Conservation (phyloP, 2,797 vertebrate genomes). For the Furcifer pardalis region DNA sequence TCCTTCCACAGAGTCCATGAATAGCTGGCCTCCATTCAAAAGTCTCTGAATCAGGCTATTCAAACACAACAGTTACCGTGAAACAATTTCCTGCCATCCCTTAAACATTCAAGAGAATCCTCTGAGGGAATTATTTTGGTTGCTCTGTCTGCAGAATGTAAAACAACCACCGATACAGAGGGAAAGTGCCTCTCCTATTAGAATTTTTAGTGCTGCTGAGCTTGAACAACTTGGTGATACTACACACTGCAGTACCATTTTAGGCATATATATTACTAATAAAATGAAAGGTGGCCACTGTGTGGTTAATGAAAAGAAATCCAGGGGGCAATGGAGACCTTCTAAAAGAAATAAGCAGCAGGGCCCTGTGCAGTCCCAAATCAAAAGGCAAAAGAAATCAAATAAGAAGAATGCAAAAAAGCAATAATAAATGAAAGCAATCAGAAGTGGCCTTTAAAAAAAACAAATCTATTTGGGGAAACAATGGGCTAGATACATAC, state of each 20-base stretch:
- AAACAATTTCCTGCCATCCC: background rate
- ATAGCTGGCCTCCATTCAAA: background rate
- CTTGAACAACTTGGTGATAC: constrained; percentile 16
- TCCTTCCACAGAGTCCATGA: constrained; percentile 20
- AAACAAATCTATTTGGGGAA: background rate
- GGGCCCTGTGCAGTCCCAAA: background rate
- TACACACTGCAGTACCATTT: background rate
- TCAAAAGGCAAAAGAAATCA: background rate
- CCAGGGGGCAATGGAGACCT: background rate
- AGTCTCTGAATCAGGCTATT: constrained; percentile 9
- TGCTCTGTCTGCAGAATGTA: constrained; percentile 17
- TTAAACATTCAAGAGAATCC: background rate
- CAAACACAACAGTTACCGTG: background rate
- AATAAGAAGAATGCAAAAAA: background rate
- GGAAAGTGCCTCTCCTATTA: constrained; percentile 11
- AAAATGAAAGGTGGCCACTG: no score
- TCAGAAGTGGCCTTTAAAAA: background rate
- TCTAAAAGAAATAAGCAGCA: background rate
- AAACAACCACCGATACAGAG: constrained; percentile 36
- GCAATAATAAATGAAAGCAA: background rate
- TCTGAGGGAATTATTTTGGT: background rate
- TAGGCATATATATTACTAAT: constrained; percentile 4
- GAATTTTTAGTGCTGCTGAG: constrained; percentile 17
- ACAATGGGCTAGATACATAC: background rate
- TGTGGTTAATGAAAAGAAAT: background rate